phyloP scores from a whole-genome alignment of 2,113 vertebrate genomes.

The Salvelinus alpinus region DNA sequence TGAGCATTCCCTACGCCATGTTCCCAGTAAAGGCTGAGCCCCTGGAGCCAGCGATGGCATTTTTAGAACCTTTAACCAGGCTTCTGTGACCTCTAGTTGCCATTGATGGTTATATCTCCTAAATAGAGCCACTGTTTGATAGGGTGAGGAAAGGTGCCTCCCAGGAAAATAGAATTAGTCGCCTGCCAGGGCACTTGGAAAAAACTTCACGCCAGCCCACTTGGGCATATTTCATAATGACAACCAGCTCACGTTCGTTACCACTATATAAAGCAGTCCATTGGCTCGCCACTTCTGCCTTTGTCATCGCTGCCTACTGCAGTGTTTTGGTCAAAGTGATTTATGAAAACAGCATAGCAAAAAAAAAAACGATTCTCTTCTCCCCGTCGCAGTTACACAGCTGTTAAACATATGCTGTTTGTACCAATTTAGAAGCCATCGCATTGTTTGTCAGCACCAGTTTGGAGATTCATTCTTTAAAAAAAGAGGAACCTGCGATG shows the following conservation, averaged over 20 bases:
- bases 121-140: constrained; percentile 30
- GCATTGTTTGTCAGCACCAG: constrained; percentile 73
- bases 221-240: constrained; percentile 50
- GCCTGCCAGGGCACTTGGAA: constrained; percentile 12
- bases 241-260: constrained; percentile 51
- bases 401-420: constrained; percentile 76
- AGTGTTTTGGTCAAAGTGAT: constrained; percentile 46
- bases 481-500: constrained; percentile 31
- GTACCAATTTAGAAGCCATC: constrained; percentile 70
- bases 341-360: constrained; percentile 63
- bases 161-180: constrained; percentile 46
- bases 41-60: constrained; percentile 12
- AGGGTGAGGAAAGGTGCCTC: constrained; percentile 36
- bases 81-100: constrained; percentile 38
- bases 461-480: constrained; percentile 74
- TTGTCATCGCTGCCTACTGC: neutral
- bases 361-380: neutral
- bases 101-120: constrained; percentile 11
- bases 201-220: constrained; percentile 35
- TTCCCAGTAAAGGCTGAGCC: constrained; percentile 19
- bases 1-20: constrained; percentile 13
- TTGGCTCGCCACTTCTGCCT: constrained; percentile 55
- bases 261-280: constrained; percentile 60
- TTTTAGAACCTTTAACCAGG: constrained; percentile 20
- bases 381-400: constrained; percentile 59